Conservation (phyloP, 2,113 vertebrate genomes). For the Strix aluco region DNA sequence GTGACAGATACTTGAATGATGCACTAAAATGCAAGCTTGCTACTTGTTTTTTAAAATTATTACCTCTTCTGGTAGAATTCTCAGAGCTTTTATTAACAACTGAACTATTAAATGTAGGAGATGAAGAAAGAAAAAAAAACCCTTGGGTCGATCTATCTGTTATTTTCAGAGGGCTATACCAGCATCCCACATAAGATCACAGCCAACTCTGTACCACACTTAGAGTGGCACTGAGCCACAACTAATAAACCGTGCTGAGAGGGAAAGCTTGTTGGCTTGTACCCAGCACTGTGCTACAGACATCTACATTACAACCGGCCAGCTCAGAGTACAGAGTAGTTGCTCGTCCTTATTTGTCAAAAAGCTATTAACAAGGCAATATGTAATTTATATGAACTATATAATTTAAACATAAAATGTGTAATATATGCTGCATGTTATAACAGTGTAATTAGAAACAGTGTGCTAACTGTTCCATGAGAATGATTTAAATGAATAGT, state of each 20-base stretch:
- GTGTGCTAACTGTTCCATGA: neutral
- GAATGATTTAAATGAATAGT: neutral
- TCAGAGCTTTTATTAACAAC: conserved; percentile 10
- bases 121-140: neutral
- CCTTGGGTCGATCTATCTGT: neutral
- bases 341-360: neutral
- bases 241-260: neutral
- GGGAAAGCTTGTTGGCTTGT: neutral
- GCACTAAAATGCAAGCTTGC: neutral
- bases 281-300: neutral
- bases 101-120: neutral
- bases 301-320: neutral
- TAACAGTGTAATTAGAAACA: neutral
- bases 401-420: neutral
- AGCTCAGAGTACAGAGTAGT: neutral
- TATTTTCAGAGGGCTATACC: neutral
- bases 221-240: neutral
- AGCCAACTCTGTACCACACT: neutral
- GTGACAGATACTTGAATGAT: neutral
- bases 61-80: neutral
- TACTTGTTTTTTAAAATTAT: neutral
- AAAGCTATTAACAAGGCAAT: neutral
- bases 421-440: neutral
- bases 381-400: neutral
- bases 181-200: neutral